Base-by-base conservation (phyloP, 2,888 invertebrate species). In the Eupsilia transversa region DNA sequence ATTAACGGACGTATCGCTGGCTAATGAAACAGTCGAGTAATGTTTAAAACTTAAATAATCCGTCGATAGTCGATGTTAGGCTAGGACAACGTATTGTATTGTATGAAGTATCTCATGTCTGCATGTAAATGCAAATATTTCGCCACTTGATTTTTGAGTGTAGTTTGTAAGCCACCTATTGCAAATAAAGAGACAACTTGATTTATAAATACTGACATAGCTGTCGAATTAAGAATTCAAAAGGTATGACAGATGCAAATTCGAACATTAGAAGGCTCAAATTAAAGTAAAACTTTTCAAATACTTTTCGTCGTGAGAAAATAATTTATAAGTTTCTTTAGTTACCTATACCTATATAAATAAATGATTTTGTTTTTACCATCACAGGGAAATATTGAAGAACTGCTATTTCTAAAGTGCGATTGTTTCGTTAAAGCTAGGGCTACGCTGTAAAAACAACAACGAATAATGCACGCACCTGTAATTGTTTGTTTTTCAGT, bases 1-100 rank as follows among this genome's bases (percentile, higher is more conserved):
- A 94, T 94, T 94, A 95, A 94, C 93, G 91, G 92, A 92, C 90
- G 89, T 94, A 95, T 94, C 93, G 92, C 86, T 92, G 87, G 93
- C 93, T 95, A 95, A 95, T 95, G 94, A 94, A 93, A 84, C 88
- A 68, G 76, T 59, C 67, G 59, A 72, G 74, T 80, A 70, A 74
- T 75, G 71, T 70, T 72, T 77, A 46, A 56, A 75, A 17, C 7
- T 23, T 70, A n/a, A 66, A n/a, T n/a, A n/a, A n/a, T n/a, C n/a
- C n/a, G 9, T 61, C 52, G 46, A 57, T 41, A 49, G 49, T 41
- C 52, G 57, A 74, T 63, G 65, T 68, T 73, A n/a, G n/a, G n/a
- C 70, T 79, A 81, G 79, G 72, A 77, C 69, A 64, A 76, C 59
- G 68, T 72, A 78, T 83, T 80, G 79, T 56, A n/a, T 12, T 12